Percentiles rank a stretch among this genome's conserved stretches.
phyloP scores from a whole-genome alignment of 2,113 vertebrate genomes.

The Spea bombifrons region DNA sequence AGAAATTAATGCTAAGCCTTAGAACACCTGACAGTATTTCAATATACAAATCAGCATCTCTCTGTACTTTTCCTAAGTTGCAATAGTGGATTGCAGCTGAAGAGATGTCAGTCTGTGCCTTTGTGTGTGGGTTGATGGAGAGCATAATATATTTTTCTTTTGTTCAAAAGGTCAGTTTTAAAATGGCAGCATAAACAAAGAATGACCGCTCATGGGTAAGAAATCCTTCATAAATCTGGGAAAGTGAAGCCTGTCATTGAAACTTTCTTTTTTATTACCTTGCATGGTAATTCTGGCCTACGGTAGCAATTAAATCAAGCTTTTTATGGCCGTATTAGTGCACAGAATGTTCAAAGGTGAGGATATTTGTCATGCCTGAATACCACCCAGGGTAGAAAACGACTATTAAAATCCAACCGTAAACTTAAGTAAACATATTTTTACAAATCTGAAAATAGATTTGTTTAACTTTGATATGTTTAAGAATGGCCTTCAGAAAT shows the following conservation, averaged over 20 bases:
- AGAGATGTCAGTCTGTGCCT: slow-evolving; percentile 9
- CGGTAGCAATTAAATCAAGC: slow-evolving; percentile 64
- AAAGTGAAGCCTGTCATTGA: slow-evolving; percentile 55
- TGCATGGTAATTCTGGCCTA: slow-evolving; percentile 60
- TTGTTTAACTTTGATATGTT: slow-evolving; percentile 54
- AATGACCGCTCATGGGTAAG: slow-evolving; percentile 30
- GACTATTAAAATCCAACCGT: slow-evolving; percentile 53
- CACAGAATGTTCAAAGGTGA: slow-evolving; percentile 61
- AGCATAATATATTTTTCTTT: slow-evolving; percentile 49
- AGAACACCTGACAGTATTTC: slow-evolving; percentile 22
- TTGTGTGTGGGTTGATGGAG: slow-evolving; percentile 39
- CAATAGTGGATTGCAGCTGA: slow-evolving; percentile 18
- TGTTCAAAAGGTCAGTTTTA: slow-evolving; percentile 48
- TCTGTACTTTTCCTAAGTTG: slow-evolving; percentile 45
- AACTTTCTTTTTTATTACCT: slow-evolving; percentile 60
- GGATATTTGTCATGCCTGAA: slow-evolving; percentile 65
- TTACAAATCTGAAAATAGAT: slow-evolving; percentile 43
- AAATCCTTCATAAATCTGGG: slow-evolving; percentile 51
- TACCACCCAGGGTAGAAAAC: slow-evolving; percentile 59
- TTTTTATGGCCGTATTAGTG: slow-evolving; percentile 62
- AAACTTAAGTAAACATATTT: slow-evolving; percentile 50
- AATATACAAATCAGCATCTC: slow-evolving; percentile 37
- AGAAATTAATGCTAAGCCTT: slow-evolving; percentile 38
- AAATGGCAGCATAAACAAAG: slow-evolving; percentile 44
- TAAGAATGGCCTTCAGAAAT: neutral